A percentile compares a stretch with the other conserved stretches of the same genome.
Evolutionary conservation across 2,797 vertebrate species (phyloP).

Genomic region (Loris lydekkerianus): DNA sequence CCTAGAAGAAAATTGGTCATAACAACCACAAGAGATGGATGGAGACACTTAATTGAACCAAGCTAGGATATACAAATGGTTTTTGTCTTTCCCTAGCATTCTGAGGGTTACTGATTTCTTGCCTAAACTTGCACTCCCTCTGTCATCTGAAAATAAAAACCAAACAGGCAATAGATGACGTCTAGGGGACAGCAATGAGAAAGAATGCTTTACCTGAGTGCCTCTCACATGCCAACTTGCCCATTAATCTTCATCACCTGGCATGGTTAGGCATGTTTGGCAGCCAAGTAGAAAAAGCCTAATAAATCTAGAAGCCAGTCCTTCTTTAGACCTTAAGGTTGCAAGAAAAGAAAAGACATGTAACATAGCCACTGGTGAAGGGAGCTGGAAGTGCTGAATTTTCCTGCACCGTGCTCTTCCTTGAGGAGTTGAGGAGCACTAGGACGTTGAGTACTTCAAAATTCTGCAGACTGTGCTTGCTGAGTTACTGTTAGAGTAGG

Average conservation of each 20-base stretch:
- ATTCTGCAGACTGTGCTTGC: background rate
- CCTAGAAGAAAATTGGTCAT: constrained; percentile 4
- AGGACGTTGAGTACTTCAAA: background rate
- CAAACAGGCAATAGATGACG: constrained; percentile 83
- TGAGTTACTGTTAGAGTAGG: background rate
- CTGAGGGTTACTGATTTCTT: constrained; percentile 83
- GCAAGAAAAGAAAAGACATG: constrained; percentile 7
- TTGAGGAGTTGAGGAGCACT: background rate
- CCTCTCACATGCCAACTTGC: constrained; percentile 73
- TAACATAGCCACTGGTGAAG: background rate
- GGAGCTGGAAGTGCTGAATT: background rate
- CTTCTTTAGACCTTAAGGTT: background rate
- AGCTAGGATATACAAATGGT: constrained; percentile 77
- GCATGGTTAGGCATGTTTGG: constrained; percentile 74
- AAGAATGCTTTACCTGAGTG: constrained; percentile 76
- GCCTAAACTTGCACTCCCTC: constrained; percentile 78
- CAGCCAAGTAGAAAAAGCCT: constrained; percentile 14
- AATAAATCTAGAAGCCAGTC: constrained; percentile 40
- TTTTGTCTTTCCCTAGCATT: constrained; percentile 25
- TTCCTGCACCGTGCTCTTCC: background rate
- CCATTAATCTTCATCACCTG: constrained; percentile 70
- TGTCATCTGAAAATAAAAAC: constrained; percentile 84
- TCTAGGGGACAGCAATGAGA: constrained; percentile 48
- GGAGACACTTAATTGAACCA: constrained; percentile 68
- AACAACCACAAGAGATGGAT: background rate